These are phyloP conservation scores for Botia almorhae DNA, from an alignment of 2,797 vertebrate species.

Conservation along the genomic window DNA sequence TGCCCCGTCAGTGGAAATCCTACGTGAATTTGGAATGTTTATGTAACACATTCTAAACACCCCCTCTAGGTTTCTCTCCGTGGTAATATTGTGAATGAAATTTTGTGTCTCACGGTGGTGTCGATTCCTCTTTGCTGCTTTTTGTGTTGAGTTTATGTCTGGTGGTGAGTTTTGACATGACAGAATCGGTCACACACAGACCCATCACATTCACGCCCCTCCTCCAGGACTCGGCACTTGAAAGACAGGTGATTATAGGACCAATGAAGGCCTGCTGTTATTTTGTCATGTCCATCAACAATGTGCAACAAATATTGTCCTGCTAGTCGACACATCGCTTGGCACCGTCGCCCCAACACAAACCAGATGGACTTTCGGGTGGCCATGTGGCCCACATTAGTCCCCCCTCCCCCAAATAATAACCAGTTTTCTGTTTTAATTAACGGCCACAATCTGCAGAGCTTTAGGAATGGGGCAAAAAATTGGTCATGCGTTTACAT, in stretches of 20 bases:
- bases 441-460: conserved; percentile 57
- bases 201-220: conserved; percentile 40
- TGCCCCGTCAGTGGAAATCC: not conserved
- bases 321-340: conserved; percentile 68
- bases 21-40: not conserved
- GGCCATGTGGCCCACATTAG: conserved; percentile 76
- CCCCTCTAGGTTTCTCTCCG: not conserved
- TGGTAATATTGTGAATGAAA: conserved; percentile 16
- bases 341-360: conserved; percentile 76
- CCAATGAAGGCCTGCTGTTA: conserved; percentile 71
- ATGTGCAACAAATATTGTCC: conserved; percentile 58
- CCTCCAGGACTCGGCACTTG: conserved; percentile 36
- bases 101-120: not conserved
- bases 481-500: not conserved
- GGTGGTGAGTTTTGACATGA: conserved; percentile 29
- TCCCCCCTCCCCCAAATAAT: conserved; percentile 70
- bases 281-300: conserved; percentile 61
- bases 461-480: conserved; percentile 28
- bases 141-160: conserved; percentile 6
- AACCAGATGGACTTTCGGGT: conserved; percentile 81
- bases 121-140: not conserved
- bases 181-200: conserved; percentile 31
- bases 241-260: conserved; percentile 62
- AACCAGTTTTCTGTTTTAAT: conserved; percentile 63
- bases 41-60: not conserved